A percentile compares a stretch with the other conserved stretches of the same genome.
These are phyloP conservation scores for Ptychadena robeensis DNA, from an alignment of 2,797 vertebrate genomes.

Conservation along the genomic window DNA sequence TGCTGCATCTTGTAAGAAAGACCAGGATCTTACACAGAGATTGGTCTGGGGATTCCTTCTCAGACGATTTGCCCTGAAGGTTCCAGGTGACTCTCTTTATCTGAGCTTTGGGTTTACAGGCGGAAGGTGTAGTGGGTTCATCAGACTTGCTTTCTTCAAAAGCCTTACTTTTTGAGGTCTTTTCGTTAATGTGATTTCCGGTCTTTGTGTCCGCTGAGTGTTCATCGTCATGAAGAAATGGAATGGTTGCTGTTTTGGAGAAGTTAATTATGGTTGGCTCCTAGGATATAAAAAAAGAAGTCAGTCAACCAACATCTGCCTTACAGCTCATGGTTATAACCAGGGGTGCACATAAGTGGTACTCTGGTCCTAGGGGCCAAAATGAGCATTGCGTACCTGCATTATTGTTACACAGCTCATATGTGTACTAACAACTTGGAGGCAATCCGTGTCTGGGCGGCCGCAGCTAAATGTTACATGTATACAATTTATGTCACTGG, in stretches of 20 bases:
- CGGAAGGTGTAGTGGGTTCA: constrained; percentile 49
- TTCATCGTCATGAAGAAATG: constrained; percentile 49
- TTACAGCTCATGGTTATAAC: background rate
- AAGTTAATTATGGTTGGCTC: constrained; percentile 27
- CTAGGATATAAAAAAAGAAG: constrained; percentile 8
- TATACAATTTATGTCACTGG: too few species aligned
- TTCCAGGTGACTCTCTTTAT: constrained; percentile 98
- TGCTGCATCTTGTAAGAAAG: background rate
- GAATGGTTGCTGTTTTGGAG: constrained; percentile 39
- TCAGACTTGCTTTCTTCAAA: background rate
- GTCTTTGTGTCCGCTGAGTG: background rate
- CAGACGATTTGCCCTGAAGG: constrained; percentile 80
- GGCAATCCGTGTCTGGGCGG: too few species aligned
- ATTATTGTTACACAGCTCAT: too few species aligned
- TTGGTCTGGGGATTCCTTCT: constrained; percentile 73
- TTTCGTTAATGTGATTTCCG: constrained; percentile 40
- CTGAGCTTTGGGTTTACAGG: constrained; percentile 79
- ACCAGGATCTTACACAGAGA: constrained; percentile 75
- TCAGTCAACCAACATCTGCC: background rate
- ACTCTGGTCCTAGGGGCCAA: too few species aligned
- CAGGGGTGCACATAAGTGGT: background rate
- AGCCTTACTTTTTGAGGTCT: constrained; percentile 3
- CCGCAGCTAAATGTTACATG: too few species aligned
- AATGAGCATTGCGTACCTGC: too few species aligned
- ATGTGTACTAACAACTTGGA: too few species aligned